Evolutionary conservation across 1,140 invertebrate genomes (phyloP).

Genomic region (Pseudachorutes palmiensis): DNA sequence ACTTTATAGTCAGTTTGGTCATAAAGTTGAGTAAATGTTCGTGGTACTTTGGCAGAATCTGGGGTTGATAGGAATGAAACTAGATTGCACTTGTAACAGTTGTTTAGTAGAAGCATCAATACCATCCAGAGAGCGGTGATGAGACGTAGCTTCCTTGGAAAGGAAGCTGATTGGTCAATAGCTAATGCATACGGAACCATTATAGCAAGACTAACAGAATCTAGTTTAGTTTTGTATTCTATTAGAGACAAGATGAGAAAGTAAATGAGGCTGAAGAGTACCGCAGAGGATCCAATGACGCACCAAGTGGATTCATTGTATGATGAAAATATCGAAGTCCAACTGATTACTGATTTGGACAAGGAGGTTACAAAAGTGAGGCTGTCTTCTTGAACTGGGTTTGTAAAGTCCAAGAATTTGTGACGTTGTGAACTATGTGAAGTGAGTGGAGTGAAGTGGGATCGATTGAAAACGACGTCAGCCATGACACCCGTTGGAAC

Average conservation of each 20-base stretch:
- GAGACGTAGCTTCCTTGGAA: not conserved
- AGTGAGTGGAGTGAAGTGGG: not conserved
- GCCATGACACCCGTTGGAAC: not conserved
- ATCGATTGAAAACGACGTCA: not conserved
- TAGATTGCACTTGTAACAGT: constrained; percentile 23
- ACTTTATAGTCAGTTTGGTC: constrained; percentile 15
- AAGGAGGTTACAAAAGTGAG: not conserved
- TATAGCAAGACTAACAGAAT: not conserved
- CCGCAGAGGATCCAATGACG: not conserved
- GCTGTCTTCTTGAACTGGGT: not conserved
- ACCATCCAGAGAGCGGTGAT: constrained; percentile 14
- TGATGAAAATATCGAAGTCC: not conserved
- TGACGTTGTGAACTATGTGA: not conserved
- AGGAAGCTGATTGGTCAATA: not conserved
- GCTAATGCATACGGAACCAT: not conserved
- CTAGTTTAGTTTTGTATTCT: not conserved
- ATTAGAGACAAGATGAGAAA: not conserved
- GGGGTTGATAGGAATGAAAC: constrained; percentile 20
- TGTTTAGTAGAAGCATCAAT: constrained; percentile 23
- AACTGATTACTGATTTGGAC: not conserved
- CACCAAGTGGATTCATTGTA: not conserved
- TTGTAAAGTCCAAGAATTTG: not conserved
- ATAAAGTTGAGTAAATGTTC: constrained; percentile 13
- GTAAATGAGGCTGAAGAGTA: not conserved
- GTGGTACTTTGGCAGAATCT: not conserved